Conservation (phyloP, 2,888 invertebrate species). For the Archips crataeganus region DNA sequence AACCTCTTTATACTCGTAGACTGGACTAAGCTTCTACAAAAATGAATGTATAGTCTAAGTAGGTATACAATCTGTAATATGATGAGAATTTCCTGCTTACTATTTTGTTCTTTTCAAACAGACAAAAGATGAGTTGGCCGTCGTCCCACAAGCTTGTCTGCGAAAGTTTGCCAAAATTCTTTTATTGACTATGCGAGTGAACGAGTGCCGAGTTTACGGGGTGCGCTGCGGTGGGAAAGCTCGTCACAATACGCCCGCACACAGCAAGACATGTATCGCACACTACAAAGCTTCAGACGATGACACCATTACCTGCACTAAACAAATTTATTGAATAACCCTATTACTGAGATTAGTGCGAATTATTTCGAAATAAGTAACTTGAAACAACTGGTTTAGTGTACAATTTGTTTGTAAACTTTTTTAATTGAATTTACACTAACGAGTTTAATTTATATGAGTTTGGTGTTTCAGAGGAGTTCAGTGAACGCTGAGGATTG, state of each 20-base stretch:
- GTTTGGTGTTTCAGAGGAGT: conserved; percentile 70
- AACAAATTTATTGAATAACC: not conserved
- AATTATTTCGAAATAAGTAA: not conserved
- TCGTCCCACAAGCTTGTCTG: conserved; percentile 83
- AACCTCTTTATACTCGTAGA: not conserved
- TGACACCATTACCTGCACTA: not conserved
- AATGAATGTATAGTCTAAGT: not conserved
- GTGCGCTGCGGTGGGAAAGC: conserved; percentile 59
- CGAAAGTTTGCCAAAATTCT: conserved; percentile 84
- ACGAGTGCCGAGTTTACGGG: conserved; percentile 72
- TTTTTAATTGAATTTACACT: conserved; percentile 23
- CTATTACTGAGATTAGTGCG: not conserved
- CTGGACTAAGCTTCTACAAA: not conserved
- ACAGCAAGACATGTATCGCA: conserved; percentile 9
- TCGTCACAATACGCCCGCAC: conserved; percentile 57
- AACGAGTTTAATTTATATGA: conserved; percentile 44
- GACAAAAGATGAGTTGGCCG: conserved; percentile 85
- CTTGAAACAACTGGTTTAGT: not conserved
- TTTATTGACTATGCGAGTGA: conserved; percentile 82
- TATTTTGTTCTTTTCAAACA: conserved; percentile 75
- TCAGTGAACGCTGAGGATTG: conserved; percentile 82
- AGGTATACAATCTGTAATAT: conserved; percentile 40
- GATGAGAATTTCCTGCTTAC: conserved; percentile 56
- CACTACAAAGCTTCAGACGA: conserved; percentile 5
- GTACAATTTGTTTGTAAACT: conserved; percentile 3